Percentiles rank a stretch among this genome's conserved stretches.
Evolutionary conservation across 1,140 invertebrate genomes (phyloP).

Genomic region (Battus philenor): DNA sequence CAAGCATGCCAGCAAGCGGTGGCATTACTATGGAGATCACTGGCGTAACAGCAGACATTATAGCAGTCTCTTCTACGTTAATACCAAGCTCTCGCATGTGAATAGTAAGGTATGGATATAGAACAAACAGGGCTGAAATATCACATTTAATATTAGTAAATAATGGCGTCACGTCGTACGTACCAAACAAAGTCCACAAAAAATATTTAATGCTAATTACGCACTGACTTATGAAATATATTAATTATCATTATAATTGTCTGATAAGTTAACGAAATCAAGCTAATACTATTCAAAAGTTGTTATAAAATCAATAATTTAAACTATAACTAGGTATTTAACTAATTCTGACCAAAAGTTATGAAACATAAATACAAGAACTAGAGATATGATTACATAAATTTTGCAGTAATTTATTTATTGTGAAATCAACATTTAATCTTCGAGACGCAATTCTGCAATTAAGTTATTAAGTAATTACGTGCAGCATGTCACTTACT

Average conservation of each 20-base stretch:
- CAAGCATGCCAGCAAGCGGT: conserved; percentile 84
- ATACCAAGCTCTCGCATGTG: conserved; percentile 91
- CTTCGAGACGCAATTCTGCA: conserved; percentile 5
- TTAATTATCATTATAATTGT: too few relatives aligned
- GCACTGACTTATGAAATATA: too few relatives aligned
- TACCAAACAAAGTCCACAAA: too few relatives aligned
- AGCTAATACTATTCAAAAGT: too few relatives aligned
- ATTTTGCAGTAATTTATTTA: conserved; percentile 7
- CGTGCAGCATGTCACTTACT: conserved; percentile 76
- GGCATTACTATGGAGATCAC: conserved; percentile 87
- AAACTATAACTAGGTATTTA: too few relatives aligned
- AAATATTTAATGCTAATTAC: too few relatives aligned
- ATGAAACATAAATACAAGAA: conserved; percentile 13
- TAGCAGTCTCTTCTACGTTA: conserved; percentile 89
- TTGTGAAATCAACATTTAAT: conserved; percentile 4
- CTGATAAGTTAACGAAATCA: too few relatives aligned
- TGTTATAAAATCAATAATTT: too few relatives aligned
- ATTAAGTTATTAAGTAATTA: neutral
- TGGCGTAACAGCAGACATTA: conserved; percentile 89
- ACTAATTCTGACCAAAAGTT: too few relatives aligned
- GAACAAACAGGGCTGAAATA: conserved; percentile 81
- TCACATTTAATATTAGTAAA: too few relatives aligned
- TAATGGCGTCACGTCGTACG: too few relatives aligned
- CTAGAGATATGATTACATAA: conserved; percentile 4
- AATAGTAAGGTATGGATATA: conserved; percentile 90